Base-by-base conservation (phyloP, 2,797 vertebrate species). In the Malurus leucopterus region DNA sequence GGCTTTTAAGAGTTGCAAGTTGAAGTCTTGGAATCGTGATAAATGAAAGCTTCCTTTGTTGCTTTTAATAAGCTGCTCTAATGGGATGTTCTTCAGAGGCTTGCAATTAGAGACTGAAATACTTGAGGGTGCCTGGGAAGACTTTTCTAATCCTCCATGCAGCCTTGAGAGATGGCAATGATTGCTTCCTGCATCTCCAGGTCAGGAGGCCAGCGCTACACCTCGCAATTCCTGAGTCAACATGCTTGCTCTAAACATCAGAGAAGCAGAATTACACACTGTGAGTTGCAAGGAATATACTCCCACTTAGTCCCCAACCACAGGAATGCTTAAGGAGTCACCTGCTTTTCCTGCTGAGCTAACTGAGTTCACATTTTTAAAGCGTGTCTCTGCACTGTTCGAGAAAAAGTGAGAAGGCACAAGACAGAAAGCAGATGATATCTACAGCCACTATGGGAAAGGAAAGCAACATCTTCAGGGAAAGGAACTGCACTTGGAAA, bases 51-150 rank as follows among this genome's bases (percentile, higher is more conserved):
- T 15, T 84, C 12, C 1, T 81, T 88, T 77, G 77, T 87, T 93
- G 83, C 44, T 95, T 96, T 95, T 95, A 95, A 95, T 90, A 92
- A 91, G 68, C 64, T 91, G 62, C 73, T 93, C 75, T 62, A 92
- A 85, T 76, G 70, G 84, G 86, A 75, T 79, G 53, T 75, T 86
- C 53, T 95, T 96, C 30, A 38, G 18, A 91, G 85, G 36, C 67
- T 92, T 91, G 89, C 91, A 91, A 72, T 84, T 90, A 86, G 53
- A 84, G 77, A 90, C 81, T 43, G 70, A 61, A 88, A 75, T 86
- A 74, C 75, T 89, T 89, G 47, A 70, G 82, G 59, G 49, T 61
- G 51, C 68, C 78, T 86, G 89, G 73, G 49, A 92, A 75, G 91
- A 85, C 78, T 74, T 58, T 79, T 91, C 73, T 81, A 68, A 73